phyloP scores from a whole-genome alignment of 2,113 vertebrate species.

The Probosciger aterrimus region DNA sequence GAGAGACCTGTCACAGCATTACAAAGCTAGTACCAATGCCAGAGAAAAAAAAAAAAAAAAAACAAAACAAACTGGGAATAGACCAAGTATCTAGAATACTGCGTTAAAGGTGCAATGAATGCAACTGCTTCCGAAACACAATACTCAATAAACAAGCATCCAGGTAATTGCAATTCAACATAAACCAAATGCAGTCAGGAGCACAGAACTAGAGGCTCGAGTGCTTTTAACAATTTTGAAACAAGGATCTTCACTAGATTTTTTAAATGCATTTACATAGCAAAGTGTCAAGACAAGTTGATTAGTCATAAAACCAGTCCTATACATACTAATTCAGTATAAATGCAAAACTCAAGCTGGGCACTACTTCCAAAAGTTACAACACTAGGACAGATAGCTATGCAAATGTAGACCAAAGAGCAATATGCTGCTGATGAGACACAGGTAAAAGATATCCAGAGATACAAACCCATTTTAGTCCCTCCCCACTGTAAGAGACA shows the following conservation, averaged over 20 bases:
- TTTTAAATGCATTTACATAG: not conserved
- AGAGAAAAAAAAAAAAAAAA: not conserved
- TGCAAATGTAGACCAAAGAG: not conserved
- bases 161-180: not conserved
- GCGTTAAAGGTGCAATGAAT: not conserved
- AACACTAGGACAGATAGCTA: not conserved
- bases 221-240: not conserved
- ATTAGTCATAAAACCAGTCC: not conserved
- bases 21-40: not conserved
- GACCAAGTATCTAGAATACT: fast-evolving
- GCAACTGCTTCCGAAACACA: not conserved
- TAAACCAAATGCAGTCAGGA: not conserved
- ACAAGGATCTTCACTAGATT: not conserved
- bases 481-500: not conserved
- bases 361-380: not conserved
- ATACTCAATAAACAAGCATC: not conserved
- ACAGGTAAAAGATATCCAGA: not conserved
- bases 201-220: not conserved
- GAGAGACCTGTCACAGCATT: not conserved
- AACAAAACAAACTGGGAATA: not conserved
- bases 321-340: not conserved
- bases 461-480: not conserved
- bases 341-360: not conserved
- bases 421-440: not conserved
- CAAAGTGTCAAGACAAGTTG: not conserved